Conservation (phyloP, 2,888 invertebrate genomes). For the Synanthedon formicaeformis region DNA sequence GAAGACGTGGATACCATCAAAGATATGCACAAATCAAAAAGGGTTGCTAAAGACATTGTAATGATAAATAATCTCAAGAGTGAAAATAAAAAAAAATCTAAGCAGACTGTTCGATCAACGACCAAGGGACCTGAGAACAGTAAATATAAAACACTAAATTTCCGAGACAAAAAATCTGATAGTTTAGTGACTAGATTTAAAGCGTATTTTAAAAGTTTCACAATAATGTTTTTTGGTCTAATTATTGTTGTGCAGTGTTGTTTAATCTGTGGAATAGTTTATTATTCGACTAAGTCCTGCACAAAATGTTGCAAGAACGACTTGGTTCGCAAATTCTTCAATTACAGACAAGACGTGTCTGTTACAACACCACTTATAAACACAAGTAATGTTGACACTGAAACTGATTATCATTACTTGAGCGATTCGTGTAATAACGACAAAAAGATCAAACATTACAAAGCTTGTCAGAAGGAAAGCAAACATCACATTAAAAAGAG, state of each 20-base stretch:
- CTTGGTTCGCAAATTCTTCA: slow-evolving; percentile 35
- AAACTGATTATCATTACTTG: slow-evolving; percentile 36
- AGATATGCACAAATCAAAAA: slow-evolving; percentile 14
- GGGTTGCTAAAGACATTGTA: slow-evolving; percentile 29
- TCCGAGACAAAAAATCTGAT: background rate
- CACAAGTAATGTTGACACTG: slow-evolving; percentile 45
- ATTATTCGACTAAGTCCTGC: slow-evolving; percentile 26
- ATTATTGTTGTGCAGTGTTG: slow-evolving; percentile 36
- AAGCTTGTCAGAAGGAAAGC: slow-evolving; percentile 43
- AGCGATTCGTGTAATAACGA: slow-evolving; percentile 41
- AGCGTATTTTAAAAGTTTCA: slow-evolving; percentile 3
- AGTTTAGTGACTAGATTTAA: background rate
- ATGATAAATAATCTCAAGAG: slow-evolving; percentile 18
- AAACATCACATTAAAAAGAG: slow-evolving; percentile 28
- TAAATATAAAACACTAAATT: background rate
- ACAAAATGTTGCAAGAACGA: slow-evolving; percentile 22
- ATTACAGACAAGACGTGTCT: slow-evolving; percentile 44
- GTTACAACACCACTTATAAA: slow-evolving; percentile 50
- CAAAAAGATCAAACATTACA: slow-evolving; percentile 48
- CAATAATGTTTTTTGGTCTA: slow-evolving; percentile 18
- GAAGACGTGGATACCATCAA: slow-evolving; percentile 37
- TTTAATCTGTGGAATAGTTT: slow-evolving; percentile 36
- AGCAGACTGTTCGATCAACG: background rate
- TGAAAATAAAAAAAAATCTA: background rate
- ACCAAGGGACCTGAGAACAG: background rate